Conservation (phyloP, 1,140 invertebrate genomes). For the Cephus cinctus region DNA sequence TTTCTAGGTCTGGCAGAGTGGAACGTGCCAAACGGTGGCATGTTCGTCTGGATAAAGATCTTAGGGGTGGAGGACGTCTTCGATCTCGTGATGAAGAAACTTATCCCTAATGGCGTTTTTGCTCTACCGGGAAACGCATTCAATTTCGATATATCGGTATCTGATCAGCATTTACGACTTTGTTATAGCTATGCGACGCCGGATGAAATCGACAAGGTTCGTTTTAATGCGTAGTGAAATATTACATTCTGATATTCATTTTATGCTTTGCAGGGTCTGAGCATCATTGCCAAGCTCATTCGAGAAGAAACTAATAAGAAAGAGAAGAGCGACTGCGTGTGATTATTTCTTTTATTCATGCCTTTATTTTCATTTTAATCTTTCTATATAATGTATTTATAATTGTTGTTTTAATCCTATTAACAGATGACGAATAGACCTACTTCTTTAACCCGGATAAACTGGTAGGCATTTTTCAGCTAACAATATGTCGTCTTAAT, state of each 20-base stretch:
- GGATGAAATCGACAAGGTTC: constrained; percentile 59
- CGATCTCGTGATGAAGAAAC: constrained; percentile 55
- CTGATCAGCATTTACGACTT: constrained; percentile 55
- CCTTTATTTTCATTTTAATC: too few species aligned
- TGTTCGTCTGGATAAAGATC: constrained; percentile 65
- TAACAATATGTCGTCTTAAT: too few species aligned
- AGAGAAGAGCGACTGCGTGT: too few species aligned
- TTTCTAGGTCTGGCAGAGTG: constrained; percentile 60
- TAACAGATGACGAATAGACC: too few species aligned
- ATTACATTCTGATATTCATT: neutral
- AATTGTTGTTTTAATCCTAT: too few species aligned
- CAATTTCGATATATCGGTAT: constrained; percentile 37
- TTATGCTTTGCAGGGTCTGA: constrained; percentile 1
- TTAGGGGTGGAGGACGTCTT: constrained; percentile 49
- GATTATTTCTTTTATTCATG: too few species aligned
- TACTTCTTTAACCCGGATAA: too few species aligned
- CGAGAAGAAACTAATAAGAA: neutral
- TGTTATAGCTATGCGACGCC: constrained; percentile 55
- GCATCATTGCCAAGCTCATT: neutral
- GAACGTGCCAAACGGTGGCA: constrained; percentile 59
- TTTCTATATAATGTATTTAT: too few species aligned
- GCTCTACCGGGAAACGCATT: constrained; percentile 59
- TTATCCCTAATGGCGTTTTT: constrained; percentile 49
- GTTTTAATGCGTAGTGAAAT: neutral
- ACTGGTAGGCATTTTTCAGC: too few species aligned